Base-by-base conservation (phyloP, 2,888 invertebrate species). In the Dichetophora obliterata region DNA sequence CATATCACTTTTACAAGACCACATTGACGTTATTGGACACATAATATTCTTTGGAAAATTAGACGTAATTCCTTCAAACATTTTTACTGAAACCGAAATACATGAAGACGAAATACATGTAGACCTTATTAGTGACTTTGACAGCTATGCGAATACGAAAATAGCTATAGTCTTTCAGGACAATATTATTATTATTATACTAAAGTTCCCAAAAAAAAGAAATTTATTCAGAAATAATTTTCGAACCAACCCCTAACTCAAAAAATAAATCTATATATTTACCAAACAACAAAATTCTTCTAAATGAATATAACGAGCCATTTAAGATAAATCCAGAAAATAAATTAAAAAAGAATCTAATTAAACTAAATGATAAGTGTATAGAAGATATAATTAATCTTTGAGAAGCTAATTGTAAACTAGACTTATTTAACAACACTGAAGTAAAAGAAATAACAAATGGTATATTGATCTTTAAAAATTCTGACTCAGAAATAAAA, bases 31-130 rank as follows among this genome's bases (percentile, higher is more conserved):
- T 54, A 69, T 61, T 27, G 80, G 71, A 54, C 79, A 81, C 72
- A 75, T 79, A n/a, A 54, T 80, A 57, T 81, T 80, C 68, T 80
- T 19, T 75, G 78, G 48, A 80, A 80, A 80, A 59, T 81, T 24
- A 77, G 75, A 19, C n/a, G 76, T 81, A 37, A 77, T 80, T 27
- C 77, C 79, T 54, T 75, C 68, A 27, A 77, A 81, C 43, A 80
- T 80, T 24, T 50, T 80, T 31, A 77, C 78, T 4, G 59, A 77
- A 27, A 59, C 68, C 52, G 78, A 80, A 75, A 68, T 79, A n/a
- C n/a, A n/a, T n/a, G n/a, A n/a, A n/a, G n/a, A n/a, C n/a, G n/a
- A n/a, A n/a, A n/a, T n/a, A n/a, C n/a, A n/a, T n/a, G n/a, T n/a
- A 5, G 54, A 79, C 31, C 11, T 78, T 9, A 80, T 80, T 24